These are phyloP conservation scores for Catagonus wagneri DNA, from an alignment of 2,113 vertebrate species.

Conservation along the genomic window DNA sequence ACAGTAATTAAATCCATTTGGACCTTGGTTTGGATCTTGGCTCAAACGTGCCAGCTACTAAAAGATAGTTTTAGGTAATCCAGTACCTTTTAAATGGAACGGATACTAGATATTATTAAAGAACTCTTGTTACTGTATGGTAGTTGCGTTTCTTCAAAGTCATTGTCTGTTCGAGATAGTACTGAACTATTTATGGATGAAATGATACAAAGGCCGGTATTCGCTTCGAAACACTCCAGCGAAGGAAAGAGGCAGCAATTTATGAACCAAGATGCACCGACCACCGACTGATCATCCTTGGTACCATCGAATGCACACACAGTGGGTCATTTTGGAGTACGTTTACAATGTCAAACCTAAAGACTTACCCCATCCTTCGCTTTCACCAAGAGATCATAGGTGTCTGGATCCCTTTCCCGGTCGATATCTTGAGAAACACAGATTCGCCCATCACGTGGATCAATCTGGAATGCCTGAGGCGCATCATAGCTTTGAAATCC, in stretches of 20 bases:
- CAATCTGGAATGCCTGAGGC: constrained; percentile 90
- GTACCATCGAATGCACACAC: neutral
- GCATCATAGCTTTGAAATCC: constrained; percentile 90
- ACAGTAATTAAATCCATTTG: neutral
- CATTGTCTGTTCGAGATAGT: neutral
- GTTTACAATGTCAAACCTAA: neutral
- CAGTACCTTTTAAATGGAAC: neutral
- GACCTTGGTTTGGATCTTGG: neutral
- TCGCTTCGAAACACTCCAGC: neutral
- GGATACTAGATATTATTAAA: neutral
- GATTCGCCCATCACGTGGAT: constrained; percentile 89
- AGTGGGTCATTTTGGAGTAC: neutral
- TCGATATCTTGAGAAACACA: constrained; percentile 94
- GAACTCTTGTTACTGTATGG: neutral
- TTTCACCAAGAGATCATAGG: constrained; percentile 93
- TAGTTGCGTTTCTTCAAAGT: neutral
- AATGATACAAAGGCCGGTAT: neutral
- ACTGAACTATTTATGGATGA: constrained; percentile 17
- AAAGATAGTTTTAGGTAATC: neutral
- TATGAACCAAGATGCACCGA: neutral
- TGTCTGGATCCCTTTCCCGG: constrained; percentile 89
- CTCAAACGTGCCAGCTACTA: constrained; percentile 25
- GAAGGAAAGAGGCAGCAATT: neutral
- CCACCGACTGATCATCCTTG: too few species aligned
- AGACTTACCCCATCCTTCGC: constrained; percentile 94